Evolutionary conservation across 2,888 invertebrate species (phyloP).

Genomic region (Brachypterus glaber): DNA sequence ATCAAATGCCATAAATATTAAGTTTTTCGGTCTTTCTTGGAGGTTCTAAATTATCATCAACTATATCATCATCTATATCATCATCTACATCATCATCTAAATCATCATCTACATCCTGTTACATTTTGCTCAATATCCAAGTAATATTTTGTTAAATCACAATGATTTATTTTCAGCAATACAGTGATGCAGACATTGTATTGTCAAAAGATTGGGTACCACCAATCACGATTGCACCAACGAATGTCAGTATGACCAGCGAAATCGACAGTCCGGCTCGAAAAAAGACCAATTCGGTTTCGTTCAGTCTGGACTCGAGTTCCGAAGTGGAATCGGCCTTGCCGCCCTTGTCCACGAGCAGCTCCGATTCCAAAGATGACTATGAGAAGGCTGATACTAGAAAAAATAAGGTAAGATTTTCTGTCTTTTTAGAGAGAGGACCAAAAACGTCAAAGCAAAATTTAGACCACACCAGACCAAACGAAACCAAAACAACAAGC

Average conservation of each 20-base stretch:
- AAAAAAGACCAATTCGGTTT: conserved; percentile 63
- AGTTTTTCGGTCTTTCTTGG: too few relatives aligned
- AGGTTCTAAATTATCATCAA: too few relatives aligned
- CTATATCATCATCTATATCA: too few relatives aligned
- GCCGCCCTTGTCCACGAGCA: conserved; percentile 29
- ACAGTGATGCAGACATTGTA: conserved; percentile 82
- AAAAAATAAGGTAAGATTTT: conserved; percentile 61
- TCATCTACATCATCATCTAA: too few relatives aligned
- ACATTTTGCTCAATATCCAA: too few relatives aligned
- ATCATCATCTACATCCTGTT: too few relatives aligned
- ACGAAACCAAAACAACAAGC: too few relatives aligned
- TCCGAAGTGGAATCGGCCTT: conserved; percentile 42
- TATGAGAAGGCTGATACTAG: conserved; percentile 52
- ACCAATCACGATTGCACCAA: conserved; percentile 68
- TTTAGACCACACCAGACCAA: too few relatives aligned
- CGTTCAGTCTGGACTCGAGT: conserved; percentile 59
- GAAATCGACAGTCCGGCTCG: conserved; percentile 46
- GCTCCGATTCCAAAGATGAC: conserved; percentile 45
- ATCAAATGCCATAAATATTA: too few relatives aligned
- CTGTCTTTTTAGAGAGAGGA: too few relatives aligned
- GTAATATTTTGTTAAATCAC: too few relatives aligned
- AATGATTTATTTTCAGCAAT: conserved; percentile 45
- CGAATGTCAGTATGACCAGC: conserved; percentile 50
- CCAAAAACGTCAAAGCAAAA: too few relatives aligned
- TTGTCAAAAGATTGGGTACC: conserved; percentile 81